phyloP scores from a whole-genome alignment of 2,797 vertebrate species.

The Ctenochaetus hawaiiensis region DNA sequence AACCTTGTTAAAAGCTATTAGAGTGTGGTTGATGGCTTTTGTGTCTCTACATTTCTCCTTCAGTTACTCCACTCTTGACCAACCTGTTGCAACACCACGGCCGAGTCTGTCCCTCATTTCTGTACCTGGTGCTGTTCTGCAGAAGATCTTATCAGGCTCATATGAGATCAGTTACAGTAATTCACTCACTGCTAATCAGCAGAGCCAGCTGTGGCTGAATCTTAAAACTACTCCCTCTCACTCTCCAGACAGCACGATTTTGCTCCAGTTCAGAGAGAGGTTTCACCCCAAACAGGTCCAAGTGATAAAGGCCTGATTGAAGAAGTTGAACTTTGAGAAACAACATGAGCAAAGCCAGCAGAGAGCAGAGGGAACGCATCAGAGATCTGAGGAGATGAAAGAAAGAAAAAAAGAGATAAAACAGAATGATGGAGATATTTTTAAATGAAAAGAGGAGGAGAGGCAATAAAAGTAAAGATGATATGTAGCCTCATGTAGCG shows the following conservation, averaged over 20 bases:
- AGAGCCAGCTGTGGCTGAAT: conserved; percentile 52
- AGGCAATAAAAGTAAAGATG: conserved; percentile 30
- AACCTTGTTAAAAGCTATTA: conserved; percentile 60
- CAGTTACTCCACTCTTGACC: conserved; percentile 17
- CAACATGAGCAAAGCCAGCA: not conserved
- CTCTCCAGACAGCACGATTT: conserved; percentile 31
- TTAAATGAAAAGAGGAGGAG: conserved; percentile 17
- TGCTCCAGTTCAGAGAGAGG: conserved; percentile 26
- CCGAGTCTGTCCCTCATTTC: conserved; percentile 29
- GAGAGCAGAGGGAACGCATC: not conserved
- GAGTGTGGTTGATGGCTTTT: conserved; percentile 45
- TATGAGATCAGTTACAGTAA: conserved; percentile 66
- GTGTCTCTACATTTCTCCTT: conserved; percentile 30
- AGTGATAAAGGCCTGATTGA: conserved; percentile 13
- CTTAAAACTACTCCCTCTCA: conserved; percentile 9
- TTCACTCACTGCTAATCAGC: conserved; percentile 59
- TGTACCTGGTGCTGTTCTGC: conserved; percentile 45
- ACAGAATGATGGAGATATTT: not conserved
- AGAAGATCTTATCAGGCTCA: conserved; percentile 54
- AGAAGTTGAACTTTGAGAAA: conserved; percentile 14
- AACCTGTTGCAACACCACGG: conserved; percentile 43
- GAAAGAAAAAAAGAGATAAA: not conserved
- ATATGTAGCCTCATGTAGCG: conserved; percentile 13
- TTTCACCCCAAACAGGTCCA: not conserved
- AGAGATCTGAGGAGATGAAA: conserved; percentile 9